A percentile compares a stretch with the other conserved stretches of the same genome.
phyloP scores from a whole-genome alignment of 2,888 invertebrate genomes.

The Tridacna crocea region DNA sequence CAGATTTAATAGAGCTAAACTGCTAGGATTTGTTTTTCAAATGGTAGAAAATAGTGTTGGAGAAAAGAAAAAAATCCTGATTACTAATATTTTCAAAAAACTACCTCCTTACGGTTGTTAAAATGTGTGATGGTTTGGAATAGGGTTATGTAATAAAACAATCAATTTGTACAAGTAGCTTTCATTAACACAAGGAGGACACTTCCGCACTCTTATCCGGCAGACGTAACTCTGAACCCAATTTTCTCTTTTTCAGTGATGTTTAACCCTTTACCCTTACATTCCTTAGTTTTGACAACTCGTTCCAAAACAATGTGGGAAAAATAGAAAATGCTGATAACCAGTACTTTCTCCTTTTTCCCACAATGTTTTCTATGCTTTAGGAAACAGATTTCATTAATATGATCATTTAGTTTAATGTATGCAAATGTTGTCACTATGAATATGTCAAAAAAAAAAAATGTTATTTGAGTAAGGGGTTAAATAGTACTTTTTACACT shows the following conservation, averaged over 20 bases:
- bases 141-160: slow-evolving; percentile 13
- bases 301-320: background rate
- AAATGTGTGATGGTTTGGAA: too few species aligned
- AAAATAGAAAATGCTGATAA: background rate
- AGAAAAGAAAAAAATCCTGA: too few species aligned
- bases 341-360: background rate
- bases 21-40: too few species aligned
- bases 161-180: slow-evolving; percentile 27
- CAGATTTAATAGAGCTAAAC: too few species aligned
- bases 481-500: background rate
- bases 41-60: too few species aligned
- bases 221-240: too few species aligned
- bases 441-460: background rate
- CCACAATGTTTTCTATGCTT: background rate
- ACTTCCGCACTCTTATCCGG: background rate
- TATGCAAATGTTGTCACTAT: background rate
- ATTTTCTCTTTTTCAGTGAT: too few species aligned
- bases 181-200: background rate
- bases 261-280: too few species aligned
- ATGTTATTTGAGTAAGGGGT: background rate
- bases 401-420: background rate
- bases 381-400: background rate
- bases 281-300: background rate
- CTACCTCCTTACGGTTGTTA: too few species aligned
- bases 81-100: too few species aligned